Evolutionary conservation across 2,888 invertebrate species (phyloP), one percentile per base, ranked within the genome.

Genomic region (Troides helena): DNA sequence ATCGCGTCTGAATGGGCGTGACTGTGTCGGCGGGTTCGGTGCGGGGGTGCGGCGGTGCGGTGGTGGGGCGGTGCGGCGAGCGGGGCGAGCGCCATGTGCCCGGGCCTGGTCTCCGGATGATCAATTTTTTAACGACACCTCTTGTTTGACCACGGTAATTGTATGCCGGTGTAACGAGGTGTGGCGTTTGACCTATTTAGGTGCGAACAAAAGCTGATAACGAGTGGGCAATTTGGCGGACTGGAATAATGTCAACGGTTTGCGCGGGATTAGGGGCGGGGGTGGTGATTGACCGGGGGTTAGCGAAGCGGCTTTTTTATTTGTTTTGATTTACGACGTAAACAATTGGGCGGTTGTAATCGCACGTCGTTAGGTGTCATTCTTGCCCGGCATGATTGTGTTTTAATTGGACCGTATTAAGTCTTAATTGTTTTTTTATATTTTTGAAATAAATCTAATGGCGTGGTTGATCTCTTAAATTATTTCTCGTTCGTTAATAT

Each of bases 1-100:
- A 69, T 58, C 62, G 71, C 63, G 46, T 70, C 62, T 62, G 65
- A 72, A 72, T 72, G 89, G 89, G 90, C 88, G 90, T 89, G 89
- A 69, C 63, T 53, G 12, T 12, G 21, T 12, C 73, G 67, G 81
- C 80, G 85, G 46, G 46, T 14, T 7, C 39, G 39, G 39, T 10
- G 39, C 69, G 30, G 30, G 25, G 30, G 30, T 30, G 30, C 30
- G 30, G 30, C 57, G 61, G 53, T 25, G 82, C 73, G 78, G 53
- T 3, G 53, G 53, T 78, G 74, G 76, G 76, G 73, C 73, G 78
- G 53, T 14, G 53, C n/a, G 78, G 74, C 77, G 76, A 72, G 84
- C 77, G 83, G 76, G 81, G 80, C 72, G 77, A 77, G 79, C 65
- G 73, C 80, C 87, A 88, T 87, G 88, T 88, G 87, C 88, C 88